Evolutionary conservation across 2,113 vertebrate species (phyloP), one percentile per base, ranked within the genome.

Genomic region (Mesoclemmys tuberculata): DNA sequence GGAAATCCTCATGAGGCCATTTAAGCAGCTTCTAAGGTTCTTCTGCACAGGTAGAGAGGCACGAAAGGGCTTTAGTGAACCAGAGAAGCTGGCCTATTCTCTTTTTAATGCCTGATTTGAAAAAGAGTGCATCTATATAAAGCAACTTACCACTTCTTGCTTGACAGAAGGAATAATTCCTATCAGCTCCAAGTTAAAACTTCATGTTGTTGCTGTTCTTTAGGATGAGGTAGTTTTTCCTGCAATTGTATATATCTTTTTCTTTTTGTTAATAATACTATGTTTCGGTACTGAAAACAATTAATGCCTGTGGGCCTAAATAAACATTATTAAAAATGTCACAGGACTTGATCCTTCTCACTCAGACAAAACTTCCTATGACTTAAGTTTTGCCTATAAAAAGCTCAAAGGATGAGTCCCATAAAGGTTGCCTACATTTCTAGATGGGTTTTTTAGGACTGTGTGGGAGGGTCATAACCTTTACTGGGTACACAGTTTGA

Each of bases 1-100:
- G 41, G 24, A 6, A 12, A 16, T 82, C 92, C 52, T 84, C 38
- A 78, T 68, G 54, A 81, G 16, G 35, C 19, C 16, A 68, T 6
- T 29, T 87, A 13, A 31, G 0, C 55, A 44, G 4, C 8, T 0
- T 2, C 64, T 1, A 1, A 41, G 5, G 19, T 5, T 92, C 6
- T n/a, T 18, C 46, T 0, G 3, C 35, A 68, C 61, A n/a, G 8
- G 16, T n/a, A 64, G 61, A 64, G 1, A 51, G 27, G 46, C 90
- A 83, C 5, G 35, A 78, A 78, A 29, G 74, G 21, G 5, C 6
- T 71, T 29, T 44, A 80, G 22, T 0, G 38, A 94, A n/a, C 22
- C 6, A 77, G 82, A 80, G 16, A 4, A 9, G 7, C 3, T 8
- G 1, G 16, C 14, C 31, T 35, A 4, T 0, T 51, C 0, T 5